Percentiles rank a stretch among this genome's conserved stretches.
Evolutionary conservation across 2,113 vertebrate species (phyloP).

Genomic region (Climacteris rufus): DNA sequence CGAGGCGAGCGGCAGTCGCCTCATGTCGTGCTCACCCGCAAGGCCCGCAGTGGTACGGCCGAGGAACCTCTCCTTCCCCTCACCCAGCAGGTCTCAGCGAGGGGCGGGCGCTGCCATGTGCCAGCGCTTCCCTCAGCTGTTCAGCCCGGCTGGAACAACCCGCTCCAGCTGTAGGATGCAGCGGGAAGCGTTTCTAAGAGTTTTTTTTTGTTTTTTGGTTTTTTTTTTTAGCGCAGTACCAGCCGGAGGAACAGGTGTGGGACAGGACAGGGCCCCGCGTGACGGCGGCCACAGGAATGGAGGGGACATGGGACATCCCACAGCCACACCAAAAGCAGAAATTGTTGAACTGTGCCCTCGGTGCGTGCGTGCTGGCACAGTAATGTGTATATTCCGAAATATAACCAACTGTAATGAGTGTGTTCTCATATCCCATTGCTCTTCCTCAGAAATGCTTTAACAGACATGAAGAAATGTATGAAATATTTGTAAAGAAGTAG

Average conservation of each 20-base stretch:
- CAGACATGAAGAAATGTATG: accelerated
- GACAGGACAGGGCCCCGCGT: not conserved
- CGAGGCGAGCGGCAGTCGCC: not conserved
- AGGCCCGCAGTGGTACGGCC: not conserved
- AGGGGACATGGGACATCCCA: not conserved
- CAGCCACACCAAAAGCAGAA: not conserved
- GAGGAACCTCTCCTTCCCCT: not conserved
- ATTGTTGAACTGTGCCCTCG: not conserved
- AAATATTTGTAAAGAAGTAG: not conserved
- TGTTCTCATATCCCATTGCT: not conserved
- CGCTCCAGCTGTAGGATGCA: not conserved
- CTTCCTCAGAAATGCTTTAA: not conserved
- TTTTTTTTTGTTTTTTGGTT: not conserved
- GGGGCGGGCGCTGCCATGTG: not conserved
- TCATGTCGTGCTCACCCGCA: not conserved
- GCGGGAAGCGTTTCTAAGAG: not conserved
- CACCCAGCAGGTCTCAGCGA: not conserved
- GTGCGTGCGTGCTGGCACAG: too few species aligned
- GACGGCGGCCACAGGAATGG: not conserved
- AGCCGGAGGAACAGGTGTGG: not conserved
- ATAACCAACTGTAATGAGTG: not conserved
- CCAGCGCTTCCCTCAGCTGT: not conserved
- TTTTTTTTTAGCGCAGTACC: not conserved
- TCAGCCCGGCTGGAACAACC: accelerated
- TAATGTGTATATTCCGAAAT: not conserved